phyloP scores from a whole-genome alignment of 2,888 invertebrate genomes.

The Tyria jacobaeae region DNA sequence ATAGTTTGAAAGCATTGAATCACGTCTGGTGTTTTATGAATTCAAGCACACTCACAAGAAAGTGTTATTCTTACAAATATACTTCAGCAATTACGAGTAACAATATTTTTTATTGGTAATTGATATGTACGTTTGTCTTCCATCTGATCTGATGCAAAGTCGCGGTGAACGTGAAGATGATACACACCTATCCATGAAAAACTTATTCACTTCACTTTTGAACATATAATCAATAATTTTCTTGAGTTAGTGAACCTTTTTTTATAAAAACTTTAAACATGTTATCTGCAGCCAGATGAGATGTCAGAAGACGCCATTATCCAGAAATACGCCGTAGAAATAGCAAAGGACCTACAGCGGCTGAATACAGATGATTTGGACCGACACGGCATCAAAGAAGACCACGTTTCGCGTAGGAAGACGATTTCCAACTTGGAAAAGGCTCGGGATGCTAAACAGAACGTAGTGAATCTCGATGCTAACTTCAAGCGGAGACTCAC shows the following conservation, averaged over 20 bases:
- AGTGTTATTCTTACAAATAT: too few species aligned
- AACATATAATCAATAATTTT: too few species aligned
- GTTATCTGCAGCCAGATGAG: conserved; percentile 91
- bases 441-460: conserved; percentile 92
- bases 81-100: too few species aligned
- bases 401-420: conserved; percentile 92
- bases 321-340: conserved; percentile 95
- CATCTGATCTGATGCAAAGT: too few species aligned
- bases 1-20: too few species aligned
- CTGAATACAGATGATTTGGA: conserved; percentile 94
- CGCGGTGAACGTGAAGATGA: too few species aligned
- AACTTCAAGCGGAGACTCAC: conserved; percentile 97
- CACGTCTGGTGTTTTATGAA: too few species aligned
- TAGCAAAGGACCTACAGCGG: conserved; percentile 95
- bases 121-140: too few species aligned
- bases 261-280: background rate
- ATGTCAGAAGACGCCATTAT: conserved; percentile 93
- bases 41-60: too few species aligned
- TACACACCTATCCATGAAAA: too few species aligned
- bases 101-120: too few species aligned
- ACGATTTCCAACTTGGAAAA: conserved; percentile 96
- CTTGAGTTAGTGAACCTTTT: background rate
- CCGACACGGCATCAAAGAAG: conserved; percentile 89
- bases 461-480: conserved; percentile 95
- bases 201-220: too few species aligned